phyloP scores from a whole-genome alignment of 2,888 invertebrate genomes.

The Athripsodes cinereus region DNA sequence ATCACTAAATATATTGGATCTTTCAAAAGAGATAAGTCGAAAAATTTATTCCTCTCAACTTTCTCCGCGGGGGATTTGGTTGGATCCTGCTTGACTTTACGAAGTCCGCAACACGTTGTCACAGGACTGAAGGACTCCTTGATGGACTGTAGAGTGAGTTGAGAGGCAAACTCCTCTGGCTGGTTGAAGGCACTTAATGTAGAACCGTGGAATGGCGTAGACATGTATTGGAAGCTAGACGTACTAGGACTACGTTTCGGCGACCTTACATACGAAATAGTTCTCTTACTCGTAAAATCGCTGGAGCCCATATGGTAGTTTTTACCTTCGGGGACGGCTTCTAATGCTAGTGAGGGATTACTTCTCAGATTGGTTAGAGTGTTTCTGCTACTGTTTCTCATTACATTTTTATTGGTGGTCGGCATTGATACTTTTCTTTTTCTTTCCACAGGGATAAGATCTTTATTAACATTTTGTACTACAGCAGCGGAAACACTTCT shows the following conservation, averaged over 20 bases:
- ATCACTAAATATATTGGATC: constrained; percentile 80
- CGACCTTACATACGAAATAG: constrained; percentile 41
- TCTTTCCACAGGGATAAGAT: constrained; percentile 33
- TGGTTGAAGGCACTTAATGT: constrained; percentile 72
- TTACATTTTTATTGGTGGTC: constrained; percentile 32
- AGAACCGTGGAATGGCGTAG: constrained; percentile 81
- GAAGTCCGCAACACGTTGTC: constrained; percentile 40
- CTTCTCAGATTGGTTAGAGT: constrained; percentile 54
- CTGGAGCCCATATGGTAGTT: constrained; percentile 17
- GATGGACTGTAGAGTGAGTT: constrained; percentile 66
- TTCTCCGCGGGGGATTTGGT: constrained; percentile 31
- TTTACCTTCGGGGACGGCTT: constrained; percentile 62
- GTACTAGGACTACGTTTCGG: constrained; percentile 69
- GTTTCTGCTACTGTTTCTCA: constrained; percentile 26
- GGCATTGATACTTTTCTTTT: constrained; percentile 40
- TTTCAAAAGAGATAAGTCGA: constrained; percentile 65
- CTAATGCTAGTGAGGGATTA: constrained; percentile 54
- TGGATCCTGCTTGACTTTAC: constrained; percentile 37
- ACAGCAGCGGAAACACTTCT: constrained; percentile 68
- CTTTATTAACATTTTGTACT: constrained; percentile 45
- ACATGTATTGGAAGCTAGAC: constrained; percentile 78
- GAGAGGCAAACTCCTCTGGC: constrained; percentile 71
- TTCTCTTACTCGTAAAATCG: constrained; percentile 28
- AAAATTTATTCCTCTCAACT: constrained; percentile 57
- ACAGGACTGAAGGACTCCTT: constrained; percentile 51